Conservation (phyloP, 1,140 invertebrate species). For the Drosophila setifemur region DNA sequence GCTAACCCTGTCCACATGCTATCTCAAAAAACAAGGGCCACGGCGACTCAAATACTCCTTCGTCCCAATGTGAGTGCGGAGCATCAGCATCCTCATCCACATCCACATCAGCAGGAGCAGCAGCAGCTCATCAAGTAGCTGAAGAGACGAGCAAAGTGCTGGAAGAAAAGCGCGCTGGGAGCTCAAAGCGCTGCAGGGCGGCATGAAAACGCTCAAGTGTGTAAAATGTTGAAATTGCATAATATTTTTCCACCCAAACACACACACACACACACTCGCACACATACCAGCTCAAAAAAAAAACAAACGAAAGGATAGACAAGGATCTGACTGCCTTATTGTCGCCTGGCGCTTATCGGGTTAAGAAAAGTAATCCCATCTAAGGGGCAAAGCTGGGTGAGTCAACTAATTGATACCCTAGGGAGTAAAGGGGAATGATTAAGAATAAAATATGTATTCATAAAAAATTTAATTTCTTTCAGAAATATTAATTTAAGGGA, state of each 20-base stretch:
- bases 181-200: slow-evolving; percentile 54
- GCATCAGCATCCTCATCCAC: no score
- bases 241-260: slow-evolving; percentile 61
- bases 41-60: slow-evolving; percentile 68
- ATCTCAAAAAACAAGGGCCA: slow-evolving; percentile 35
- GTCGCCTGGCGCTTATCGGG: slow-evolving; percentile 56
- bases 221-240: slow-evolving; percentile 74
- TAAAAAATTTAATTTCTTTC: no score
- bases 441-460: no score
- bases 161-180: slow-evolving; percentile 20
- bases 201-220: slow-evolving; percentile 55
- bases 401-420: slow-evolving; percentile 16
- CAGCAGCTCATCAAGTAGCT: slow-evolving; percentile 60
- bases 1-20: slow-evolving; percentile 69
- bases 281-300: background rate
- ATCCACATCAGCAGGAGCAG: no score
- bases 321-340: slow-evolving; percentile 44
- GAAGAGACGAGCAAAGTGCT: slow-evolving; percentile 38
- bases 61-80: slow-evolving; percentile 14
- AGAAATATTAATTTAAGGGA: no score
- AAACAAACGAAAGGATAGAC: slow-evolving; percentile 35
- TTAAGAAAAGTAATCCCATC: slow-evolving; percentile 42
- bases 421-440: no score
- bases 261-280: slow-evolving; percentile 8
- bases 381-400: background rate